A percentile compares a stretch with the other conserved stretches of the same genome.
phyloP scores from a whole-genome alignment of 2,113 vertebrate genomes.

The Ciconia stormi region DNA sequence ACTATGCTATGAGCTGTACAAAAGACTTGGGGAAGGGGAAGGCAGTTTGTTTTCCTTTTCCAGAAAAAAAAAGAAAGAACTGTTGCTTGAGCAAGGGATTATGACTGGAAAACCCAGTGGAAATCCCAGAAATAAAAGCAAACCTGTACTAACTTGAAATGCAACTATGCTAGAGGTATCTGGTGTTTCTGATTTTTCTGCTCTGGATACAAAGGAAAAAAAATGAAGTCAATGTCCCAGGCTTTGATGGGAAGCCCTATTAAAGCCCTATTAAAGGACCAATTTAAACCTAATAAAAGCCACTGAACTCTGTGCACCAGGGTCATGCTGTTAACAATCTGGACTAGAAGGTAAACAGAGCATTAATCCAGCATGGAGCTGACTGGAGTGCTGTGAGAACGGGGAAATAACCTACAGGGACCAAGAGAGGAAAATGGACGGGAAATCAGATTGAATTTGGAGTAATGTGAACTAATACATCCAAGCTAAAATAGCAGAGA shows the following conservation, averaged over 20 bases:
- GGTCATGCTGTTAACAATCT: background rate
- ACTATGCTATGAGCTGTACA: background rate
- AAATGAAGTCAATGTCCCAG: background rate
- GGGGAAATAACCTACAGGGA: background rate
- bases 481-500: background rate
- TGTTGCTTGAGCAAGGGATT: background rate
- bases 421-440: background rate
- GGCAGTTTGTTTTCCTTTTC: background rate
- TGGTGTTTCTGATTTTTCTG: background rate
- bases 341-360: background rate
- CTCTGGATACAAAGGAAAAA: background rate
- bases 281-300: background rate
- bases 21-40: background rate
- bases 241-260: background rate
- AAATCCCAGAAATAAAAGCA: conserved; percentile 53
- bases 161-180: background rate
- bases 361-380: background rate
- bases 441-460: background rate
- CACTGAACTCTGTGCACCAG: background rate
- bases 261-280: background rate
- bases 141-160: background rate
- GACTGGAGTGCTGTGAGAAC: background rate
- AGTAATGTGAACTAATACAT: background rate
- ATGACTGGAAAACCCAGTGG: background rate
- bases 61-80: background rate